Conservation (phyloP, 2,797 vertebrate genomes). For the Clamator glandarius region DNA sequence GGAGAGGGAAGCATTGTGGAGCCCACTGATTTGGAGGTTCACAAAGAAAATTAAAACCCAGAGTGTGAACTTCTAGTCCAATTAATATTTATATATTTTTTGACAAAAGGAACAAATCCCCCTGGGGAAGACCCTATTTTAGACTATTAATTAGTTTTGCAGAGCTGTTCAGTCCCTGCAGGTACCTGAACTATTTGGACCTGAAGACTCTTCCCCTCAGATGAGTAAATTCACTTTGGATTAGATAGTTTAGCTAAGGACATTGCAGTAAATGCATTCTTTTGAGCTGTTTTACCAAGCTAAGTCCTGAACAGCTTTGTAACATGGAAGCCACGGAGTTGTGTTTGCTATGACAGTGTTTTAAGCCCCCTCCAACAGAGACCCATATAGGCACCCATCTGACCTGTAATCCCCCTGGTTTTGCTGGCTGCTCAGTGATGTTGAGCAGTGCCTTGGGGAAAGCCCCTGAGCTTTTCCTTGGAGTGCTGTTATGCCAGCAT, state of each 20-base stretch:
- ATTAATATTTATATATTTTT: conserved; percentile 25
- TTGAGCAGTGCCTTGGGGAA: rapidly evolving
- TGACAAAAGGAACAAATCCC: neutral
- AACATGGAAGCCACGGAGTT: rapidly evolving
- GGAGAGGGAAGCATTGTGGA: neutral
- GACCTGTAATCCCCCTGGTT: rapidly evolving
- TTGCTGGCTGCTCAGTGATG: neutral
- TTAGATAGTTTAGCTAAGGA: neutral
- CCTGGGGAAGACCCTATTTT: neutral
- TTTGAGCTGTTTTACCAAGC: neutral
- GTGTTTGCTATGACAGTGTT: rapidly evolving
- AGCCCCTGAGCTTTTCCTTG: neutral
- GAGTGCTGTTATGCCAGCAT: neutral
- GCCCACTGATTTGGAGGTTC: neutral
- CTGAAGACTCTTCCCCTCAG: neutral
- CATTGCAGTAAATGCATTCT: neutral
- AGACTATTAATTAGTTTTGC: neutral
- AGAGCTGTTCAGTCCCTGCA: neutral
- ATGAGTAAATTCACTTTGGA: neutral
- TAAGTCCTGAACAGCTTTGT: rapidly evolving
- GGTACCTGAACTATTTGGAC: neutral
- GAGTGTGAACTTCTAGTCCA: neutral
- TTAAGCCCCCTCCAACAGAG: rapidly evolving
- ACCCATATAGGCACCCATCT: rapidly evolving
- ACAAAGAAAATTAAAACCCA: conserved; percentile 8